Percentiles rank a stretch among this genome's conserved stretches.
These are phyloP conservation scores for Lysiphlebus fabarum DNA, from an alignment of 1,140 invertebrate species.

Conservation along the genomic window DNA sequence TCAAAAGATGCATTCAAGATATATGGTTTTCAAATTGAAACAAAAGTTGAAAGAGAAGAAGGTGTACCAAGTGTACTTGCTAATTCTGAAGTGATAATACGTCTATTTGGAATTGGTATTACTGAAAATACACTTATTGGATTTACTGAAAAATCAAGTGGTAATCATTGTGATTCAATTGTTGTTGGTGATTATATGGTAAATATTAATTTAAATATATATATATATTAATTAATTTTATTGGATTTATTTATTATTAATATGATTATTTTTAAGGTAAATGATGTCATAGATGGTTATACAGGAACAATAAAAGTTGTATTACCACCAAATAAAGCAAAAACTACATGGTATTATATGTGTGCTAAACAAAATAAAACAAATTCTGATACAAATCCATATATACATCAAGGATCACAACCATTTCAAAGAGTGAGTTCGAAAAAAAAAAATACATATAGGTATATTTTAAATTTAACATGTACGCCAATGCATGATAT, in stretches of 20 bases:
- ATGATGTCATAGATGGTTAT: constrained; percentile 42
- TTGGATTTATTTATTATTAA: constrained; percentile 38
- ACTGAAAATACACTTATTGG: constrained; percentile 61
- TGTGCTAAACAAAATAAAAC: constrained; percentile 61
- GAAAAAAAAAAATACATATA: no score
- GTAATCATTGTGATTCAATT: no score
- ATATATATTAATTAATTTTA: no score
- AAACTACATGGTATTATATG: constrained; percentile 58
- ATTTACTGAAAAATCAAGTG: constrained; percentile 56
- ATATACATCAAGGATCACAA: constrained; percentile 71
- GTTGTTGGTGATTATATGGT: no score
- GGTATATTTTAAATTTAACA: constrained; percentile 20
- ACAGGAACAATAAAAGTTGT: constrained; percentile 60
- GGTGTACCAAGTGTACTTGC: constrained; percentile 63
- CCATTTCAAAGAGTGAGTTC: constrained; percentile 55
- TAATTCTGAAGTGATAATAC: constrained; percentile 56
- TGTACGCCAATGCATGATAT: no score
- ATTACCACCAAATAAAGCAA: constrained; percentile 57
- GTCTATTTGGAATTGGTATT: constrained; percentile 68
- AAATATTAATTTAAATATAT: no score
- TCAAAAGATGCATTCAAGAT: constrained; percentile 34
- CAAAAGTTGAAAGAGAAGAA: constrained; percentile 55
- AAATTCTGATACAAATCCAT: constrained; percentile 49
- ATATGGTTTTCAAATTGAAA: constrained; percentile 58
- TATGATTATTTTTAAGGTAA: constrained; percentile 48